These are phyloP conservation scores for Adelphocoris suturalis DNA, from an alignment of 2,888 invertebrate species.

Conservation along the genomic window DNA sequence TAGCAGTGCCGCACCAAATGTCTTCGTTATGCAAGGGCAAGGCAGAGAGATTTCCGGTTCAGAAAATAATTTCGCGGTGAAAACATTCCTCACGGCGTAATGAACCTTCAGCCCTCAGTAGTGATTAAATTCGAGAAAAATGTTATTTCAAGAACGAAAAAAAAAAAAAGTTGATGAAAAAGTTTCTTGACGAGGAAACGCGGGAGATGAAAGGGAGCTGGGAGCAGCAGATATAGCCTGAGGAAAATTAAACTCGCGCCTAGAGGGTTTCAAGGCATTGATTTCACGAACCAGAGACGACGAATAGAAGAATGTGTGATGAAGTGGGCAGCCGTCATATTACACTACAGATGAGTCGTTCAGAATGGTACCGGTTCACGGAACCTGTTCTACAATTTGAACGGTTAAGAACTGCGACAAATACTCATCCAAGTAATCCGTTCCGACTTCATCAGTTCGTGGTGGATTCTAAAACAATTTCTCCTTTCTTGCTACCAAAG, in stretches of 20 bases:
- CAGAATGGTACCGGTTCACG: no score
- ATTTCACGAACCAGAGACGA: neutral
- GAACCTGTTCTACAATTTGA: no score
- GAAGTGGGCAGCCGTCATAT: no score
- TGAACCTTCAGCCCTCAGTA: neutral
- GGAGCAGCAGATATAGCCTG: neutral
- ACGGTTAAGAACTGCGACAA: no score
- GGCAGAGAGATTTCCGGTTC: neutral
- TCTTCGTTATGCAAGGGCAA: no score
- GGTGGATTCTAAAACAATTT: no score
- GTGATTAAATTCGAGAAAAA: conserved; percentile 12
- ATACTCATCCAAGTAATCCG: no score
- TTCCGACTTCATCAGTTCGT: no score
- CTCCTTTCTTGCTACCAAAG: no score
- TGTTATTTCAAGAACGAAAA: neutral
- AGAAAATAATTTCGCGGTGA: neutral
- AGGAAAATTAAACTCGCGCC: neutral
- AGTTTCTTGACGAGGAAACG: conserved; percentile 6
- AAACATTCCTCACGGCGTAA: neutral
- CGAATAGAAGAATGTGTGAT: no score
- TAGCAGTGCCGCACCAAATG: no score
- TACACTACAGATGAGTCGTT: no score
- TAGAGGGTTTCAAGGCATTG: neutral
- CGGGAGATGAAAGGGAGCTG: neutral
- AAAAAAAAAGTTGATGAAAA: conserved; percentile 21